A percentile compares a stretch with the other conserved stretches of the same genome.
Conservation (phyloP, 1,140 invertebrate species). For the Thrips palmi region DNA sequence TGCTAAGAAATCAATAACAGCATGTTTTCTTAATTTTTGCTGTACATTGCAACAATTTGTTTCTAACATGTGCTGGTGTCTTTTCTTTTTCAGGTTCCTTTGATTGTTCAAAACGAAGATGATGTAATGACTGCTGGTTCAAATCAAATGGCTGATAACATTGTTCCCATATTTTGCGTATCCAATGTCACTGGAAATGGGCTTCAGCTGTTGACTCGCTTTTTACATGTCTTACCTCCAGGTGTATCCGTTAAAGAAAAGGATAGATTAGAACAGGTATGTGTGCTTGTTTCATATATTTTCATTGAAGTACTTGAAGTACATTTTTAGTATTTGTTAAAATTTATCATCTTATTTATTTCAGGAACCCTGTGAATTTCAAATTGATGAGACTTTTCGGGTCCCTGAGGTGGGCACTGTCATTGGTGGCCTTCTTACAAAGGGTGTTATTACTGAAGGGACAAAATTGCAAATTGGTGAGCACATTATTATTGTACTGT, state of each 20-base stretch:
- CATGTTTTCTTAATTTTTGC: neutral
- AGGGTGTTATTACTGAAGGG: constrained; percentile 72
- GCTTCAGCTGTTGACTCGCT: constrained; percentile 57
- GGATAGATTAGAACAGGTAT: constrained; percentile 45
- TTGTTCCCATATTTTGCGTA: constrained; percentile 81
- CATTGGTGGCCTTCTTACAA: constrained; percentile 66
- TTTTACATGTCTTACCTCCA: constrained; percentile 54
- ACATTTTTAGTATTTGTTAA: constrained; percentile 8
- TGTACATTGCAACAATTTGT: neutral
- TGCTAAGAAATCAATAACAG: neutral
- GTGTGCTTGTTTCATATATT: constrained; percentile 10
- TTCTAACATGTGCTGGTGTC: neutral
- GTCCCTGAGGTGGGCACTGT: constrained; percentile 55
- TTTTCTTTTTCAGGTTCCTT: constrained; percentile 28
- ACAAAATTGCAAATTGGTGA: constrained; percentile 51
- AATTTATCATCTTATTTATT: constrained; percentile 13
- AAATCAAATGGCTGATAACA: constrained; percentile 37
- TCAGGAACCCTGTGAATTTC: constrained; percentile 62
- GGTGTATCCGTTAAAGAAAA: constrained; percentile 45
- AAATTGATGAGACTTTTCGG: constrained; percentile 83
- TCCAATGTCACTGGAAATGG: constrained; percentile 87
- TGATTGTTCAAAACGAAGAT: constrained; percentile 45
- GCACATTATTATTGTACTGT: constrained; percentile 8
- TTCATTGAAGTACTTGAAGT: constrained; percentile 3
- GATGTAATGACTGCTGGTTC: constrained; percentile 49